A percentile compares a stretch with the other conserved stretches of the same genome.
These are phyloP conservation scores for Rhinoraja longicauda DNA, from an alignment of 2,797 vertebrate genomes.

Conservation along the genomic window DNA sequence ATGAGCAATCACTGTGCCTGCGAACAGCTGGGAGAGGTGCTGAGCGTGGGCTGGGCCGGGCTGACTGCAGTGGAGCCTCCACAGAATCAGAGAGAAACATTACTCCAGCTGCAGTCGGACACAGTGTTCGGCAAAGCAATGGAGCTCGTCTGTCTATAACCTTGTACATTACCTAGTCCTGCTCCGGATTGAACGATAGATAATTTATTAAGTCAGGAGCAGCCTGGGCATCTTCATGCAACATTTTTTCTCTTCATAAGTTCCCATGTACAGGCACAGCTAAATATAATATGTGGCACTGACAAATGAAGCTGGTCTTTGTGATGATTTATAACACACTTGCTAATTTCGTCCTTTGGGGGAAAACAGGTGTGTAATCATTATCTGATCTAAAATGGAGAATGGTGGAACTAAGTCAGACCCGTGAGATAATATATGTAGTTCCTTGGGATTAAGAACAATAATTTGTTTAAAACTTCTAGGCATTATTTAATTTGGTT, in stretches of 20 bases:
- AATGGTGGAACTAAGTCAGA: background rate
- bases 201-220: background rate
- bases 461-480: background rate
- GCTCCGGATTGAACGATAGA: background rate
- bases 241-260: background rate
- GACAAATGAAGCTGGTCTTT: background rate
- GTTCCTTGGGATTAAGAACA: background rate
- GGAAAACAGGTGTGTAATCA: background rate
- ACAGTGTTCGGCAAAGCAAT: background rate
- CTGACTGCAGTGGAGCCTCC: background rate
- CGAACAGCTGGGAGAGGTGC: background rate
- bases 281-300: background rate
- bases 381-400: background rate
- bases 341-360: background rate
- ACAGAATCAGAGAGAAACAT: background rate
- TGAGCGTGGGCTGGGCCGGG: background rate
- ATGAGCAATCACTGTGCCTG: background rate
- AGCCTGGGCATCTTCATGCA: background rate
- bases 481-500: background rate
- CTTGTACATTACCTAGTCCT: background rate
- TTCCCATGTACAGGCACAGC: too few species aligned
- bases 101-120: background rate
- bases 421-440: background rate
- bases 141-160: background rate
- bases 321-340: background rate